Conservation (phyloP, 2,888 invertebrate genomes). For the Erynnis tages region DNA sequence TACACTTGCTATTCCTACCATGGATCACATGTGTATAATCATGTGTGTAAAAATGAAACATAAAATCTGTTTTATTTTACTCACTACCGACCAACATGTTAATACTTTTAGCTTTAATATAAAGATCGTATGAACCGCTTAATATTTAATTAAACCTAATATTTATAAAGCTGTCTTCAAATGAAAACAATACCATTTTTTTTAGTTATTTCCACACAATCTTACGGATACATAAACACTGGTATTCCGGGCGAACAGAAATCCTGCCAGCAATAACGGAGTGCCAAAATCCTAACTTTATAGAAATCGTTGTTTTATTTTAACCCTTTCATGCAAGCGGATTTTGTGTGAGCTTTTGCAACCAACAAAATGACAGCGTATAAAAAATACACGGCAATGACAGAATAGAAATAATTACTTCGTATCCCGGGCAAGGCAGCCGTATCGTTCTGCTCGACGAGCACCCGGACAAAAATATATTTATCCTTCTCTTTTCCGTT, state of each 20-base stretch:
- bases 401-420: slow-evolving; percentile 82
- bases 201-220: neutral
- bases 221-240: slow-evolving; percentile 2
- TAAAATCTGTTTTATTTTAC: too few species aligned
- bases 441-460: slow-evolving; percentile 48
- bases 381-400: slow-evolving; percentile 80
- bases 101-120: too few species aligned
- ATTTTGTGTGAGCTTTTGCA: slow-evolving; percentile 34
- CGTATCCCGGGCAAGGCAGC: slow-evolving; percentile 78
- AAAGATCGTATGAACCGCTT: too few species aligned
- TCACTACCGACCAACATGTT: neutral
- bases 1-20: too few species aligned
- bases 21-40: too few species aligned
- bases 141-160: too few species aligned
- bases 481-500: slow-evolving; percentile 50
- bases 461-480: slow-evolving; percentile 48
- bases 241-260: slow-evolving; percentile 14
- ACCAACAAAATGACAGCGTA: slow-evolving; percentile 56
- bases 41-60: too few species aligned
- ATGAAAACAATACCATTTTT: neutral
- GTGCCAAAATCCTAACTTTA: slow-evolving; percentile 26
- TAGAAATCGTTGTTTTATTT: slow-evolving; percentile 27
- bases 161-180: too few species aligned
- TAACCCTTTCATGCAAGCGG: slow-evolving; percentile 32
- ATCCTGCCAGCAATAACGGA: slow-evolving; percentile 21